These are phyloP conservation scores for Sebastes umbrosus DNA, from an alignment of 2,797 vertebrate genomes.

Conservation along the genomic window DNA sequence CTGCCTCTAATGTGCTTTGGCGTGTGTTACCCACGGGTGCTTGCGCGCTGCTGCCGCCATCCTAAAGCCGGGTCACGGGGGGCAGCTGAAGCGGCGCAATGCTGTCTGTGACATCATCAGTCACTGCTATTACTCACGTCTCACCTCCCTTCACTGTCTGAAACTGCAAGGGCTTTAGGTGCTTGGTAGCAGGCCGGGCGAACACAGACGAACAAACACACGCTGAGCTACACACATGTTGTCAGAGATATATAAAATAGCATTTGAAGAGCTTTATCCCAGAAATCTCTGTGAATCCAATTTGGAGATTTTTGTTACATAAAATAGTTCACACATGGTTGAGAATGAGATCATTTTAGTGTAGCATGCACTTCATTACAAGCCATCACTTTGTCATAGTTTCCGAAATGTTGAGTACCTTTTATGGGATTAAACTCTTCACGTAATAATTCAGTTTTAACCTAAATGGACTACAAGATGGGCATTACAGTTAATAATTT, in stretches of 20 bases:
- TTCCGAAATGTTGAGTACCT: not conserved
- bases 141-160: slow-evolving; percentile 76
- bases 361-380: not conserved
- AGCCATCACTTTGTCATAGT: not conserved
- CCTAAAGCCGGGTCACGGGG: slow-evolving; percentile 71
- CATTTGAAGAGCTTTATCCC: slow-evolving; percentile 21
- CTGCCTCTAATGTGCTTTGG: slow-evolving; percentile 75
- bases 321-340: not conserved
- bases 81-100: slow-evolving; percentile 61
- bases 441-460: slow-evolving; percentile 1
- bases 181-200: slow-evolving; percentile 13
- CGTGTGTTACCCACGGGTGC: slow-evolving; percentile 75
- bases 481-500: slow-evolving; percentile 2
- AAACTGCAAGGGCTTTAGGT: slow-evolving; percentile 52
- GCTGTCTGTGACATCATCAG: slow-evolving; percentile 77
- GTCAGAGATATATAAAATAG: slow-evolving; percentile 11
- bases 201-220: slow-evolving; percentile 3
- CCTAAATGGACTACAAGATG: not conserved
- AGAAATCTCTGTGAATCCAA: slow-evolving; percentile 20
- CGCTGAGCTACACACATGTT: slow-evolving; percentile 1
- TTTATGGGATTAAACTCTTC: not conserved
- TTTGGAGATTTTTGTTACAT: slow-evolving; percentile 4
- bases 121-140: slow-evolving; percentile 70
- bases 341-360: not conserved
- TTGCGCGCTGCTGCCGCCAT: slow-evolving; percentile 55